Percentiles rank a stretch among this genome's conserved stretches.
Conservation (phyloP, 2,797 vertebrate species). For the Gambelia wislizenii region DNA sequence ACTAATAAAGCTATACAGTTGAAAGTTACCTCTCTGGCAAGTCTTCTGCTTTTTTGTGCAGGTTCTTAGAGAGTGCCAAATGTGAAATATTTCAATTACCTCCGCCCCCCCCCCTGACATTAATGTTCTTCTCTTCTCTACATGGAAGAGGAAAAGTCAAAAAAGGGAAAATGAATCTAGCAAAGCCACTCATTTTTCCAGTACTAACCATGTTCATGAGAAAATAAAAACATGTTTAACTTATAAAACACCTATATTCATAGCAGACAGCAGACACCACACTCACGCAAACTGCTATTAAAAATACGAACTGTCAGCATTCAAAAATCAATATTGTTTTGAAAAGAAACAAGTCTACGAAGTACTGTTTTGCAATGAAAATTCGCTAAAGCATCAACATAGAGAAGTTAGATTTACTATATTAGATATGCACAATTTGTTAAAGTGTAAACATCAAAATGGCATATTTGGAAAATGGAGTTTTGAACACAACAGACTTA, state of each 20-base stretch:
- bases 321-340: slow-evolving; percentile 24
- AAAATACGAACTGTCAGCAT: not conserved
- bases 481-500: slow-evolving; percentile 54
- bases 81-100: not conserved
- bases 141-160: not conserved
- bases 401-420: not conserved
- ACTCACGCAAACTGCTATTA: not conserved
- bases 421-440: not conserved
- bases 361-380: not conserved
- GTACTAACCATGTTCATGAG: not conserved
- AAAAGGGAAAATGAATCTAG: not conserved
- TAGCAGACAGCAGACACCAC: slow-evolving; percentile 20
- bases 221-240: not conserved
- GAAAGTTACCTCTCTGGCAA: not conserved
- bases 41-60: not conserved
- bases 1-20: not conserved
- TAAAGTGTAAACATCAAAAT: slow-evolving; percentile 38
- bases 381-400: slow-evolving; percentile 1
- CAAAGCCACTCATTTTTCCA: not conserved
- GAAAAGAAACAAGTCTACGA: slow-evolving; percentile 20
- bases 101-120: too few species aligned
- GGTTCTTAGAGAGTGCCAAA: not conserved
- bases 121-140: not conserved
- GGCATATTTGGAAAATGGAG: slow-evolving; percentile 34
- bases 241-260: not conserved